Evolutionary conservation across 2,888 invertebrate species (phyloP).

Genomic region (Aleiodes testaceus): DNA sequence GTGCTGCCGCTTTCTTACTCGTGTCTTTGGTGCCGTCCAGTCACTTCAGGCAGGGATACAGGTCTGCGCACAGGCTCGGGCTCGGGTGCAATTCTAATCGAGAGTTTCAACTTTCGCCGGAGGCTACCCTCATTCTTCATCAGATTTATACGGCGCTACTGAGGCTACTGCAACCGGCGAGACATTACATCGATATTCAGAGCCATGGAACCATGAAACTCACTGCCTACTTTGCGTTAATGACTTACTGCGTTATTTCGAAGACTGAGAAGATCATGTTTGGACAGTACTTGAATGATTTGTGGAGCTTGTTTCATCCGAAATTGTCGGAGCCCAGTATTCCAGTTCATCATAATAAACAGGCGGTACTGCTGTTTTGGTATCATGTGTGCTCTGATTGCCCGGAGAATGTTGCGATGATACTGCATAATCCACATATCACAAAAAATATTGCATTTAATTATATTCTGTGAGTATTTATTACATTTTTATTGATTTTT

Average conservation of each 20-base stretch:
- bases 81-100: conserved; percentile 75
- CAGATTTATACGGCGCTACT: conserved; percentile 84
- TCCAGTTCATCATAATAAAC: conserved; percentile 96
- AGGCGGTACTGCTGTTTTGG: conserved; percentile 94
- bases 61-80: conserved; percentile 77
- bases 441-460: conserved; percentile 97
- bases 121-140: conserved; percentile 78
- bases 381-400: conserved; percentile 94
- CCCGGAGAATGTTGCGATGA: conserved; percentile 92
- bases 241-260: conserved; percentile 93
- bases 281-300: conserved; percentile 91
- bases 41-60: conserved; percentile 91
- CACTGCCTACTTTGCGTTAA: conserved; percentile 92
- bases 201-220: conserved; percentile 93
- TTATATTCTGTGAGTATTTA: conserved; percentile 88
- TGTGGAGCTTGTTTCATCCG: conserved; percentile 96
- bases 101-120: conserved; percentile 71
- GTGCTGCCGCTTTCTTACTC: conserved; percentile 91
- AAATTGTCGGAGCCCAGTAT: conserved; percentile 95
- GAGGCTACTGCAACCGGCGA: conserved; percentile 85
- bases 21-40: conserved; percentile 93
- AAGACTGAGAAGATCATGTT: conserved; percentile 95
- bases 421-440: conserved; percentile 89
- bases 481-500: no score
- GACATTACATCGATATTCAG: conserved; percentile 89